phyloP scores from a whole-genome alignment of 1,140 invertebrate genomes.

The Ceratina calcarata region DNA sequence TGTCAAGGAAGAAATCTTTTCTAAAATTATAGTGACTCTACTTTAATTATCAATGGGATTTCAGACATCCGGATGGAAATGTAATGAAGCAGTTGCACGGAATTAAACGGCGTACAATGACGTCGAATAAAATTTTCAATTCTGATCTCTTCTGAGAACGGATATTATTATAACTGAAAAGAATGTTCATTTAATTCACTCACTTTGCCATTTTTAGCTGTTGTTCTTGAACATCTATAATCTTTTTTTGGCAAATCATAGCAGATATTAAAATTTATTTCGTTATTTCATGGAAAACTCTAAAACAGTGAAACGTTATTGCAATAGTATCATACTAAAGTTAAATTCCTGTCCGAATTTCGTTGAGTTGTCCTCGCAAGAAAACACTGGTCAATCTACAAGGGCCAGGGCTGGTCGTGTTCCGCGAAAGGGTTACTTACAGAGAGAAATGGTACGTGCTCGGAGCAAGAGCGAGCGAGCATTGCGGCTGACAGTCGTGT shows the following conservation, averaged over 20 bases:
- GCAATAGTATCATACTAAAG: too few species aligned
- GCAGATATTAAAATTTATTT: too few species aligned
- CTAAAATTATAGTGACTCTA: too few species aligned
- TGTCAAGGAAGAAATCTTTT: too few species aligned
- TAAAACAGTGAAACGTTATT: too few species aligned
- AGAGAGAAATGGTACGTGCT: neutral
- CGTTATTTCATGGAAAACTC: too few species aligned
- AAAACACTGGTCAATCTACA: neutral
- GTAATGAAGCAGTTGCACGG: too few species aligned
- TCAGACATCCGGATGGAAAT: neutral
- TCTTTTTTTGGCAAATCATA: neutral
- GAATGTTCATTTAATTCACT: neutral
- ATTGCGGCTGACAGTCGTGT: conserved; percentile 63
- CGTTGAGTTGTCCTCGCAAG: neutral
- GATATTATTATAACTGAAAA: neutral
- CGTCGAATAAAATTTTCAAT: neutral
- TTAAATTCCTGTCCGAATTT: too few species aligned
- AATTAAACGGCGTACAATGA: too few species aligned
- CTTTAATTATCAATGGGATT: too few species aligned
- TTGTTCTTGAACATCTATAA: too few species aligned
- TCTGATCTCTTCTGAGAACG: neutral
- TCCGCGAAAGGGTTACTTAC: neutral
- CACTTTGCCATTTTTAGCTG: neutral
- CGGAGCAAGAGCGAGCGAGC: conserved; percentile 32
- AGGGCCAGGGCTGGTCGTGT: neutral